Conservation (phyloP, 2,797 vertebrate genomes). For the Coracias cyanogaster region DNA sequence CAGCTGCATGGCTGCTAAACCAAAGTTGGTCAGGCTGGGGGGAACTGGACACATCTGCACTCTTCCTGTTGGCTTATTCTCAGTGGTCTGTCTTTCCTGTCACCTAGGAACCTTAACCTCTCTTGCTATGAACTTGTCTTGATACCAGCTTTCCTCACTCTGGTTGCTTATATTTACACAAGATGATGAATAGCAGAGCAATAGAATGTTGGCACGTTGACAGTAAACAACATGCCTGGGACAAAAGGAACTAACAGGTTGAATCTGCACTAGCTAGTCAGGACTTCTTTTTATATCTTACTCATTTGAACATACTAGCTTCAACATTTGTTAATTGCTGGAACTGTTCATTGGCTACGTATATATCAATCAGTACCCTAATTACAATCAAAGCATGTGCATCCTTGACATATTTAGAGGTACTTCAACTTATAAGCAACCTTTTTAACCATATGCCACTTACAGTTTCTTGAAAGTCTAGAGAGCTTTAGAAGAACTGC, state of each 20-base stretch:
- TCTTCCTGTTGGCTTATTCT: background rate
- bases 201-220: background rate
- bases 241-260: background rate
- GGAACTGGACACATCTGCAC: background rate
- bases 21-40: background rate
- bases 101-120: background rate
- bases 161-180: background rate
- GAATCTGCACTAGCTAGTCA: background rate
- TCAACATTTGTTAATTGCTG: background rate
- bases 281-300: background rate
- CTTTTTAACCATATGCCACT: background rate
- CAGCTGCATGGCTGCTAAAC: conserved; percentile 12
- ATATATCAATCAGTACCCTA: background rate
- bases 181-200: background rate
- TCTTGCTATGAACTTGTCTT: background rate
- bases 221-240: background rate
- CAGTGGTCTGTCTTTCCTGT: background rate
- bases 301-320: background rate
- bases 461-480: background rate
- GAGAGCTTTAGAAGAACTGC: background rate
- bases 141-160: background rate
- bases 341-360: background rate
- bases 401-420: background rate
- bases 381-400: background rate
- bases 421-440: background rate